phyloP scores from a whole-genome alignment of 1,140 invertebrate genomes.

The Drosophila paulistorum region DNA sequence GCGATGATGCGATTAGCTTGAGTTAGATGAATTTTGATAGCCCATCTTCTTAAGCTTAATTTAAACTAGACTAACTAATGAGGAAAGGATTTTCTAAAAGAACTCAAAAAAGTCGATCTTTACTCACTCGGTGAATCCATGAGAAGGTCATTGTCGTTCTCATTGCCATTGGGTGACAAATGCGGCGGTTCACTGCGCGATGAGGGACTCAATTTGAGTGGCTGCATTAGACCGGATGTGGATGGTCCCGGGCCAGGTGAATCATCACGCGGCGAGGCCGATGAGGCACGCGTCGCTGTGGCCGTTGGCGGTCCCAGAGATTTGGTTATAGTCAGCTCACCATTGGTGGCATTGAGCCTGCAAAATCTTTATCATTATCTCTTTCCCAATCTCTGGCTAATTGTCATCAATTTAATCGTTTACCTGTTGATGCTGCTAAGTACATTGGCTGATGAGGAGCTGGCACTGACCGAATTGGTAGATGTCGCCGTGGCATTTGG shows the following conservation, averaged over 20 bases:
- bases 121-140: slow-evolving; percentile 92
- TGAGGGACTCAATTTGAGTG: slow-evolving; percentile 73
- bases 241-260: slow-evolving; percentile 74
- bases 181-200: slow-evolving; percentile 74
- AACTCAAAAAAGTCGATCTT: slow-evolving; percentile 74
- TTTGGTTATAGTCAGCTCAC: slow-evolving; percentile 91
- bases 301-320: slow-evolving; percentile 86
- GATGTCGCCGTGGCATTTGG: slow-evolving; percentile 35
- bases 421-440: slow-evolving; percentile 84
- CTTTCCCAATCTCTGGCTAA: too few species aligned
- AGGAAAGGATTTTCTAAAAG: not conserved
- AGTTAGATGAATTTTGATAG: slow-evolving; percentile 26
- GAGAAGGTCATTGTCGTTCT: slow-evolving; percentile 87
- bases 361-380: not conserved
- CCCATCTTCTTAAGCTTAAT: slow-evolving; percentile 25
- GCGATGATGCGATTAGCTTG: slow-evolving; percentile 38
- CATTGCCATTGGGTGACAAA: slow-evolving; percentile 84
- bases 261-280: slow-evolving; percentile 84
- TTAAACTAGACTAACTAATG: slow-evolving; percentile 39
- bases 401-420: slow-evolving; percentile 2
- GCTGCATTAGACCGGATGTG: slow-evolving; percentile 71
- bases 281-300: slow-evolving; percentile 85
- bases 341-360: slow-evolving; percentile 89
- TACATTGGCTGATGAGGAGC: slow-evolving; percentile 77
- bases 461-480: slow-evolving; percentile 34